Percentiles rank a stretch among this genome's conserved stretches.
These are phyloP conservation scores for Ceratotherium simum DNA, from an alignment of 2,113 vertebrate species.

Conservation along the genomic window DNA sequence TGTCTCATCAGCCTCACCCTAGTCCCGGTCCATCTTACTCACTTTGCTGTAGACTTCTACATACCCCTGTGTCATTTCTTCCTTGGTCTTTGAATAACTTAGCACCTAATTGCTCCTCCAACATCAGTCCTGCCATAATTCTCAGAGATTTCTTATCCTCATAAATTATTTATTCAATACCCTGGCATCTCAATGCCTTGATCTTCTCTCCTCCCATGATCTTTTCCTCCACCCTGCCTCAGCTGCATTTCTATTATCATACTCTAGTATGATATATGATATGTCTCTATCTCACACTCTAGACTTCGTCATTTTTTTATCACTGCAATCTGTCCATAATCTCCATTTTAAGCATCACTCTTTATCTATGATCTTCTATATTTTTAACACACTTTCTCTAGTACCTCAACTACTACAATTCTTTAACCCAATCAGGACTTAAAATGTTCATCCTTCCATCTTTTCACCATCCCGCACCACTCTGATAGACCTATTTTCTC, in stretches of 20 bases:
- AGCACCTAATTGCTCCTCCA: not conserved
- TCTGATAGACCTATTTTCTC: not conserved
- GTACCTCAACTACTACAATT: not conserved
- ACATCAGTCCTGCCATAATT: not conserved
- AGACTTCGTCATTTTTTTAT: not conserved
- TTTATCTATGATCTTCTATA: not conserved
- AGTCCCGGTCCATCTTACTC: not conserved
- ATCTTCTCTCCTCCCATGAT: not conserved
- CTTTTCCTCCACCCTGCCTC: not conserved
- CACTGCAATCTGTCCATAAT: not conserved
- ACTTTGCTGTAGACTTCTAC: not conserved
- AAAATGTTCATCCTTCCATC: not conserved
- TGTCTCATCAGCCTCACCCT: not conserved
- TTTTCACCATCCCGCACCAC: not conserved
- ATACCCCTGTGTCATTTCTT: not conserved
- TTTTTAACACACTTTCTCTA: not conserved
- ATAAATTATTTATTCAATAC: constrained; percentile 19
- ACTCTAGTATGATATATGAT: not conserved
- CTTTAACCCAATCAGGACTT: not conserved
- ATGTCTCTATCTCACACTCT: not conserved
- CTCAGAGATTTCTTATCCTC: not conserved
- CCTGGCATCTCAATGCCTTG: not conserved
- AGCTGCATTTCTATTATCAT: not conserved
- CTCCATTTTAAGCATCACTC: not conserved
- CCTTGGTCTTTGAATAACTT: not conserved